Evolutionary conservation across 92 coral and sea anemone species (phyloP).

Genomic region (Phymanthus crucifer): DNA sequence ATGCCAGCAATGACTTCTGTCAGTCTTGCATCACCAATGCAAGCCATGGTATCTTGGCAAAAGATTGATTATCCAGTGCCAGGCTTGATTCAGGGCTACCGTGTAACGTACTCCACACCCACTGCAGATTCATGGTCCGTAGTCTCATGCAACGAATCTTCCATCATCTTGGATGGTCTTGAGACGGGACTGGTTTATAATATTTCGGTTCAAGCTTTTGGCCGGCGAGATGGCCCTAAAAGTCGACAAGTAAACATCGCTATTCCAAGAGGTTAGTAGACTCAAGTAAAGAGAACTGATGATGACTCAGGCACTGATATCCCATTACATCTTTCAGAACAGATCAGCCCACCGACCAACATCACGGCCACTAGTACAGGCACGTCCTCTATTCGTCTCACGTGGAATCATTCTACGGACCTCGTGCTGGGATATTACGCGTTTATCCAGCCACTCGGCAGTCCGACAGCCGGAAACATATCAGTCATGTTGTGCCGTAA

Average conservation of each 20-base stretch:
- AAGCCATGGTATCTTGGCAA: neutral
- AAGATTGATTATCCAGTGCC: neutral
- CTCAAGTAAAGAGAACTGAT: neutral
- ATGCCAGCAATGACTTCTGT: neutral
- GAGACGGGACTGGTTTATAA: neutral
- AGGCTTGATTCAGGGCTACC: neutral
- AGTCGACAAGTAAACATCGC: neutral
- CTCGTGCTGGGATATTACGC: constrained; percentile 2
- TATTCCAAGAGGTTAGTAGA: constrained; percentile 9
- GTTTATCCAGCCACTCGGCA: neutral
- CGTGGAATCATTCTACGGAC: neutral
- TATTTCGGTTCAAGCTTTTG: constrained; percentile 5
- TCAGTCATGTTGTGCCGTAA: neutral
- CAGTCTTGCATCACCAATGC: neutral
- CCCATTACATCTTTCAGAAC: neutral
- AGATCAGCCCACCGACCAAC: constrained; percentile 1
- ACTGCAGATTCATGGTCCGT: neutral
- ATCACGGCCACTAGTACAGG: neutral
- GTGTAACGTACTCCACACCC: neutral
- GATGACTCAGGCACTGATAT: neutral
- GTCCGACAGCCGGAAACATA: neutral
- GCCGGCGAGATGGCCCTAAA: neutral
- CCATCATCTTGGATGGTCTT: neutral
- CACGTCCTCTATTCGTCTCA: neutral
- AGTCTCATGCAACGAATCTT: neutral